Evolutionary conservation across 1,140 invertebrate species (phyloP).

Genomic region (Dendrolimus kikuchii): DNA sequence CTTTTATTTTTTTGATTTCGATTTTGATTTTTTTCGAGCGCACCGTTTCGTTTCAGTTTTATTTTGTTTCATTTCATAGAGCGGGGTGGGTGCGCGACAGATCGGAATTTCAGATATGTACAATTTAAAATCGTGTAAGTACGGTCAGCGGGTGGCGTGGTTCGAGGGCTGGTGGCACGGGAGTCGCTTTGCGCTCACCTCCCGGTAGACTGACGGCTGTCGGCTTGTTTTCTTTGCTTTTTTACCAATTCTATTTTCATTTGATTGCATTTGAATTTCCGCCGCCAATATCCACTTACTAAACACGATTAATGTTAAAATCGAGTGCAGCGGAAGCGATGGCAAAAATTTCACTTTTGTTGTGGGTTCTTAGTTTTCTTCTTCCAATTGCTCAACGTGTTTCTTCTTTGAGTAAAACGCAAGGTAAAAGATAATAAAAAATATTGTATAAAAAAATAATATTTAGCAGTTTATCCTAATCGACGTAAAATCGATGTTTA

Average conservation of each 20-base stretch:
- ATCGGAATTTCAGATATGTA: slow-evolving; percentile 72
- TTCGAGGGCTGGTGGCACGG: slow-evolving; percentile 27
- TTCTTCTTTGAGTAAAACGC: too few relatives aligned
- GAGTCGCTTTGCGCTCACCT: slow-evolving; percentile 30
- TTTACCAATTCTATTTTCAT: slow-evolving; percentile 71
- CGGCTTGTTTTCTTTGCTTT: slow-evolving; percentile 69
- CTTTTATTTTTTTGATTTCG: slow-evolving; percentile 69
- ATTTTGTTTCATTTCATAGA: slow-evolving; percentile 72
- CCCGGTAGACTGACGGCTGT: slow-evolving; percentile 69
- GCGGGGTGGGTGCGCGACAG: slow-evolving; percentile 67
- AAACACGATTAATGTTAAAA: slow-evolving; percentile 70
- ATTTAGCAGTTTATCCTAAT: too few relatives aligned
- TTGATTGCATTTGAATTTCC: slow-evolving; percentile 74
- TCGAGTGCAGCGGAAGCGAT: slow-evolving; percentile 21
- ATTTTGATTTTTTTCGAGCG: slow-evolving; percentile 70
- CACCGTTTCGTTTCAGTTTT: slow-evolving; percentile 62
- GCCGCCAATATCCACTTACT: slow-evolving; percentile 73
- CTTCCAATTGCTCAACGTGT: too few relatives aligned
- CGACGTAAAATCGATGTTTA: too few relatives aligned
- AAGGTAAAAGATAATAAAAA: too few relatives aligned
- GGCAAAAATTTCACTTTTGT: slow-evolving; percentile 37
- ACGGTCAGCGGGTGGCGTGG: slow-evolving; percentile 56
- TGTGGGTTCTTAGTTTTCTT: slow-evolving; percentile 55
- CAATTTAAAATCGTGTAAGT: slow-evolving; percentile 73
- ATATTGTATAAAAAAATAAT: too few relatives aligned